Conservation (phyloP, 2,888 invertebrate genomes). For the Pseudococcus longispinus region DNA sequence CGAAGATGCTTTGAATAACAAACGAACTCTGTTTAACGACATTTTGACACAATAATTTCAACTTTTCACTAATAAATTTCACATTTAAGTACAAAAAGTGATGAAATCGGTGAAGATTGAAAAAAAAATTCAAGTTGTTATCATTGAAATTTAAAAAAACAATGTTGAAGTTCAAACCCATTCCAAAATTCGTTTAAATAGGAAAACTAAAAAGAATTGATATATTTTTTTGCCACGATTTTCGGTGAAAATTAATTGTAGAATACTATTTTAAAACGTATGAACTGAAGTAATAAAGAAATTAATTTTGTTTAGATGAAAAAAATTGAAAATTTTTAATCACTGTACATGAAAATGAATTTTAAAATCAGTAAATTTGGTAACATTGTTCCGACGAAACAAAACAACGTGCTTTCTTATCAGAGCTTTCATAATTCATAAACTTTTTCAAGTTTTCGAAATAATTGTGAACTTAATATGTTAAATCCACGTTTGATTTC, state of each 20-base stretch:
- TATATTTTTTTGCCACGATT: too few relatives aligned
- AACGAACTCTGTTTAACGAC: slow-evolving; percentile 10
- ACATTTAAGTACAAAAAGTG: background rate
- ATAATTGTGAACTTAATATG: too few relatives aligned
- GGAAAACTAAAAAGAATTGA: too few relatives aligned
- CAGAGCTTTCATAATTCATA: background rate
- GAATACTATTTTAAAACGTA: too few relatives aligned
- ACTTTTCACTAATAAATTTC: background rate
- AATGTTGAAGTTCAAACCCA: background rate
- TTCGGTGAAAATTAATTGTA: too few relatives aligned
- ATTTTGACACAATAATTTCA: background rate
- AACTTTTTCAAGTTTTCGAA: background rate
- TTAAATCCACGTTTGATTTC: background rate
- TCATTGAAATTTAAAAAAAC: background rate
- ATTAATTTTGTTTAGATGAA: background rate
- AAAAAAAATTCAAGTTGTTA: too few relatives aligned
- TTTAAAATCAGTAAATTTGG: background rate
- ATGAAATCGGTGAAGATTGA: background rate
- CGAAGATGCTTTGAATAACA: background rate
- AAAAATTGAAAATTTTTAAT: background rate
- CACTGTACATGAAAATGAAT: background rate
- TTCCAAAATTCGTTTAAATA: too few relatives aligned
- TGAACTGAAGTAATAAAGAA: background rate
- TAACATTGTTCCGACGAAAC: background rate
- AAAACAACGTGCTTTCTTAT: background rate